Evolutionary conservation across 2,888 invertebrate species (phyloP), one percentile per base, ranked within the genome.

Genomic region (Papilio gigon): DNA sequence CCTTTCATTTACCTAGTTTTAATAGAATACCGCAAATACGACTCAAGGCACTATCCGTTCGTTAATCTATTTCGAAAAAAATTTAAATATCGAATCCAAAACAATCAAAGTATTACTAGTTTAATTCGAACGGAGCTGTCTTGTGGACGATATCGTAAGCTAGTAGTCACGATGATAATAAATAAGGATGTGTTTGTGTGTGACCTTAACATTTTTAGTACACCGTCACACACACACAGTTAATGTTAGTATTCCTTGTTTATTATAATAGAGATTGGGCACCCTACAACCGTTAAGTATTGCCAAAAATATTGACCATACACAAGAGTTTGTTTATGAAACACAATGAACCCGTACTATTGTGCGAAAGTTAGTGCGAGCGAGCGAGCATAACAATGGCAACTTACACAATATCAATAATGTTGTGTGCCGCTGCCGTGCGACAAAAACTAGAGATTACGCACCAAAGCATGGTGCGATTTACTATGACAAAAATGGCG

Each of bases 321-420:
- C 87, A 88, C 89, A 86, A 87, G 87, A 87, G 81, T 86, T 84
- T 86, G 83, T 86, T 88, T 84, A 85, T 79, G 75, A 76, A 69
- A 74, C 81, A 87, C 85, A 88, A 88, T 83, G 73, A 84, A 73
- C 70, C 72, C 75, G 77, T 75, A 75, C 76, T 78, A 83, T 84
- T 84, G 84, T 84, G 77, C 79, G 75, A 78, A 78, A 77, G 76
- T 76, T 74, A 80, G 80, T 79, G 81, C 80, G 82, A 76, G 76
- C 77, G 73, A 75, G 76, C 80, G 78, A 78, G 75, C 78, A 77
- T 74, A 75, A 90, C 87, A 90, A 90, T 83, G 72, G 82, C 75
- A 74, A 84, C 85, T 89, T 86, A 79, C 79, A 81, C 81, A 89
- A 89, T 86, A 87, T 75, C 76, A 81, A 81, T 83, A 77, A 82